Evolutionary conservation across 2,888 invertebrate species (phyloP), one percentile per base, ranked within the genome.

Genomic region (Phalera bucephala): DNA sequence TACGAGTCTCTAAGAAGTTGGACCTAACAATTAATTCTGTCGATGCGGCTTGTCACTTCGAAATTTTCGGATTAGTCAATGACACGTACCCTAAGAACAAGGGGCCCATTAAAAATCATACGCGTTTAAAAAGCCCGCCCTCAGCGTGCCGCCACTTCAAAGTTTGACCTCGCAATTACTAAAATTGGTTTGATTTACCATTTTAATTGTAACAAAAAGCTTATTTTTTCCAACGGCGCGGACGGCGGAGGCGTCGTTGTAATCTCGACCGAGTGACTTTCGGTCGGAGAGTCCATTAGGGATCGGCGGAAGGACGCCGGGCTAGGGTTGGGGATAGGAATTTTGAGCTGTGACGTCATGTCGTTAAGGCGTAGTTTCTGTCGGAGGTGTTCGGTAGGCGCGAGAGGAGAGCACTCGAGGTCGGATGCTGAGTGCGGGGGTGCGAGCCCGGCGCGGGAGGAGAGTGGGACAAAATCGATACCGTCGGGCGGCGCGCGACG

Each of bases 131-230:
- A 77, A 71, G 64, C 63, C 65, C 67, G 65, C 64, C 68, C 53
- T 68, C 64, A 64, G 61, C 68, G 77, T 71, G 71, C 74, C 72
- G 62, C 64, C 77, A 77, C 80, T 87, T 72, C 72, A 81, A 85
- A 86, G 81, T 85, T 84, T 85, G 84, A 84, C 82, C 84, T 79
- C 83, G 85, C 87, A 88, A 87, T 88, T 87, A 87, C 85, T 83
- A 84, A 86, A 89, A 88, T 86, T 89, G 86, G 87, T 89, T 88
- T 87, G 88, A 89, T 88, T 87, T 88, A 87, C 84, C 86, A 87
- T 88, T 88, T 88, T 86, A 88, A 88, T 87, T 88, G 87, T 88
- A 85, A 87, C 85, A 87, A 87, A 88, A 89, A 88, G 85, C 85
- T 83, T 87, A 84, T 86, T 88, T 88, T 88, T 86, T 81, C 77